These are phyloP conservation scores for Drosophila prostipennis DNA, from an alignment of 2,888 invertebrate species.

Conservation along the genomic window DNA sequence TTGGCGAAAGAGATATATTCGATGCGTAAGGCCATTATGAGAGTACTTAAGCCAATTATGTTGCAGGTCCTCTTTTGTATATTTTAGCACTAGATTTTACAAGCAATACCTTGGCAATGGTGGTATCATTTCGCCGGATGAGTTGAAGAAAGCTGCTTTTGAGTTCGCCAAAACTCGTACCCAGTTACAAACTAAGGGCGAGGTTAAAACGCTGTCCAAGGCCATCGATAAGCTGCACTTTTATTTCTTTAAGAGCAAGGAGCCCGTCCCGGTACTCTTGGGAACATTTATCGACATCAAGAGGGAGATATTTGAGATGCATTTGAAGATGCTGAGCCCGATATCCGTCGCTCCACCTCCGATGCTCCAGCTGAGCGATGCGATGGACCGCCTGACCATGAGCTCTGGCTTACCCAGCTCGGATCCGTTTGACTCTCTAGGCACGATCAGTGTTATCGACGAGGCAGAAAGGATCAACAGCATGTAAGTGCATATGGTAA, in stretches of 20 bases:
- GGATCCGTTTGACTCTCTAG: conserved; percentile 37
- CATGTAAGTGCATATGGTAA: conserved; percentile 34
- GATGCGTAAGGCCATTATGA: conserved; percentile 42
- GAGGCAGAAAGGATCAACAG: conserved; percentile 35
- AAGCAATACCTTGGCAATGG: conserved; percentile 5
- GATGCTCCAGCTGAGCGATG: conserved; percentile 30
- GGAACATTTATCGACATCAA: conserved; percentile 23
- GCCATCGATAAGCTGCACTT: conserved; percentile 34
- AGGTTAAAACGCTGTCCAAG: background rate
- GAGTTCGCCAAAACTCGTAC: background rate
- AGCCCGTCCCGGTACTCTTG: conserved; percentile 1
- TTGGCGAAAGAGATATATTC: conserved; percentile 37
- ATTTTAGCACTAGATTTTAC: conserved; percentile 9
- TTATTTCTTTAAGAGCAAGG: conserved; percentile 28
- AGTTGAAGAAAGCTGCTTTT: background rate
- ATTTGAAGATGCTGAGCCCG: conserved; percentile 38
- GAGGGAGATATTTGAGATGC: conserved; percentile 36
- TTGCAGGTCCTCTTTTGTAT: background rate
- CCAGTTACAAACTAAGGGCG: background rate
- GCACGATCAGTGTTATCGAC: conserved; percentile 36
- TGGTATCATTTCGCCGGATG: background rate
- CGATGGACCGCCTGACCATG: conserved; percentile 39
- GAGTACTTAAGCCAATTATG: too few species aligned
- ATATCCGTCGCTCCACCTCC: background rate
- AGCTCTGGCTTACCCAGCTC: background rate